Evolutionary conservation across 2,888 invertebrate species (phyloP).

Genomic region (Lithophane leautieri): DNA sequence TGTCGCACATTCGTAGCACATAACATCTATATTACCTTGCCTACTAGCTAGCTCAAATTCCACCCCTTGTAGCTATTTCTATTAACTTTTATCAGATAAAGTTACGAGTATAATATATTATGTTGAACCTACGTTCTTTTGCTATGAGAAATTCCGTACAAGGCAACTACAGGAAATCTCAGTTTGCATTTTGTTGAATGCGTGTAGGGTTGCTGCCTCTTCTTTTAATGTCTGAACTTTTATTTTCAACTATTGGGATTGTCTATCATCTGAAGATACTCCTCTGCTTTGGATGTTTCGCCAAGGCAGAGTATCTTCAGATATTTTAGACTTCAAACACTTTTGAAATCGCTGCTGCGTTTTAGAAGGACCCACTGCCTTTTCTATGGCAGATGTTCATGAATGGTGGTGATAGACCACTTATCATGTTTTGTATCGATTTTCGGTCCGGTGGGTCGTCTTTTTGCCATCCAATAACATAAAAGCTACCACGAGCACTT

Average conservation of each 20-base stretch:
- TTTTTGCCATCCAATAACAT: neutral
- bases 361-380: neutral
- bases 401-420: neutral
- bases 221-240: neutral
- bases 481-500: neutral
- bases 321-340: no score
- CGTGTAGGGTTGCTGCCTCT: neutral
- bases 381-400: neutral
- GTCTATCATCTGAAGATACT: neutral
- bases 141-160: neutral
- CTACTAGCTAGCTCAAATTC: conserved; percentile 3
- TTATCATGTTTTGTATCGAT: neutral
- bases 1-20: conserved; percentile 19
- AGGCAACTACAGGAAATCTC: no score
- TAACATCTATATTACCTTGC: neutral
- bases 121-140: conserved; percentile 16
- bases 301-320: no score
- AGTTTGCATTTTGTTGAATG: neutral
- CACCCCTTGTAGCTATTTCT: conserved; percentile 6
- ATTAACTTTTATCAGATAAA: conserved; percentile 26
- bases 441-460: neutral
- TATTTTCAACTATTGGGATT: neutral
- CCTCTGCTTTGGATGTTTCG: no score
- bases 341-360: no score
- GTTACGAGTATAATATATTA: neutral